Base-by-base conservation (phyloP, 2,888 invertebrate genomes). In the Ditula angustiorana region DNA sequence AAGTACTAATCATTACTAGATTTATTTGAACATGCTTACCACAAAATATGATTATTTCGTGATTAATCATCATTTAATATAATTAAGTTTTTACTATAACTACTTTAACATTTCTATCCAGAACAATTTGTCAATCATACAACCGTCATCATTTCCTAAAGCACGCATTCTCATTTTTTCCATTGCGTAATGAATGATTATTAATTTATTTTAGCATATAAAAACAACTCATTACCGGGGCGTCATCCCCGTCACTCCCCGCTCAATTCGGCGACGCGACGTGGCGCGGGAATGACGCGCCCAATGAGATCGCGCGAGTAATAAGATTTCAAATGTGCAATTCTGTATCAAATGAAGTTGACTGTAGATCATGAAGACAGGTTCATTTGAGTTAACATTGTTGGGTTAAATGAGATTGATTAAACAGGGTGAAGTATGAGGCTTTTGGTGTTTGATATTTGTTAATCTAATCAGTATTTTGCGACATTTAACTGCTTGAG, bases 291-390 rank as follows among this genome's bases (percentile, higher is more conserved):
- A 83, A 80, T 78, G 82, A 73, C 67, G 65, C 69, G 67, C 69
- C 65, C 73, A 76, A 76, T 74, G 71, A 69, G 72, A 72, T 76
- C 74, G 71, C 75, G 70, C 75, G 74, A 72, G 71, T 83, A 88
- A 88, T 88, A 88, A 87, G 82, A 86, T 86, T 87, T 86, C 85
- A 83, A 87, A 87, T 83, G 86, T 80, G 83, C 78, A 82, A 79
- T 83, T 84, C 80, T 79, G 77, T 80, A 77, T 77, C 64, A 83
- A 87, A 87, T 83, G 81, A 84, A 84, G 77, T 80, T 69, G 66
- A 71, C 74, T 81, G 74, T 79, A 70, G 76, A 72, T 77, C 69
- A 67, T 66, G 70, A 61, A 64, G 72, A 76, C 77, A 53, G 28
- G 56, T 57, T 52, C 62, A 55, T 62, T 63, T 50, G 19, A 44